A percentile compares a stretch with the other conserved stretches of the same genome.
phyloP scores from a whole-genome alignment of 2,888 invertebrate species.

The Heliothis peltigera region DNA sequence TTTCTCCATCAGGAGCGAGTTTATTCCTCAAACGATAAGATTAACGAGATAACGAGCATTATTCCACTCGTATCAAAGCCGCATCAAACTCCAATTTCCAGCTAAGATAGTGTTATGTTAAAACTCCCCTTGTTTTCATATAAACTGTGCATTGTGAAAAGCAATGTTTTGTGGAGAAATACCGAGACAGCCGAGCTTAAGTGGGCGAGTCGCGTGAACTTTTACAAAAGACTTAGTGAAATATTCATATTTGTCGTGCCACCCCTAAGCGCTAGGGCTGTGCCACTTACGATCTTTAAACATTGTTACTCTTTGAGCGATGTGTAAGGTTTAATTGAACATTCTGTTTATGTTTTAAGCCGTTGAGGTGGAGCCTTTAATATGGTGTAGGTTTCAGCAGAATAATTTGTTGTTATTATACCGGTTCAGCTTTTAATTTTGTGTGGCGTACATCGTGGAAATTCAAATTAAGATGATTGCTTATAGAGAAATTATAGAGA shows the following conservation, averaged over 20 bases:
- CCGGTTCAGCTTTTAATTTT: slow-evolving; percentile 7
- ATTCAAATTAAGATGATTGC: background rate
- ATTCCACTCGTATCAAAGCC: slow-evolving; percentile 3
- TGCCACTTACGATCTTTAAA: slow-evolving; percentile 32
- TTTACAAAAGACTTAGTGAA: slow-evolving; percentile 72
- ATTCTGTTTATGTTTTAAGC: slow-evolving; percentile 29
- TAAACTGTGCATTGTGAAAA: slow-evolving; percentile 39
- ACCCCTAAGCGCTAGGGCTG: slow-evolving; percentile 57
- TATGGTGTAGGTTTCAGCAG: slow-evolving; percentile 9
- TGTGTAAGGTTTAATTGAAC: slow-evolving; percentile 45
- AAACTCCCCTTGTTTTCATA: slow-evolving; percentile 13
- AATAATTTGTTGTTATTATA: slow-evolving; percentile 8
- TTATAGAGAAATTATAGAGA: background rate
- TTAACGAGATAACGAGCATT: slow-evolving; percentile 1
- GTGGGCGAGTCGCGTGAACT: slow-evolving; percentile 68
- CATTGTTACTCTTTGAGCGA: slow-evolving; percentile 35
- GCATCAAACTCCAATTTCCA: background rate
- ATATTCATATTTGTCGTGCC: slow-evolving; percentile 73
- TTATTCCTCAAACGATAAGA: background rate
- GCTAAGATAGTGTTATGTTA: slow-evolving; percentile 15
- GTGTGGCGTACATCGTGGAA: background rate
- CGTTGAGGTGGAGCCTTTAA: slow-evolving; percentile 12
- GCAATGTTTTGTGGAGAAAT: slow-evolving; percentile 55
- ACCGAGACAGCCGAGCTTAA: slow-evolving; percentile 62
- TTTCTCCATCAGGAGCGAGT: background rate